phyloP scores from a whole-genome alignment of 1,140 invertebrate species.

The Drosophila eugracilis region DNA sequence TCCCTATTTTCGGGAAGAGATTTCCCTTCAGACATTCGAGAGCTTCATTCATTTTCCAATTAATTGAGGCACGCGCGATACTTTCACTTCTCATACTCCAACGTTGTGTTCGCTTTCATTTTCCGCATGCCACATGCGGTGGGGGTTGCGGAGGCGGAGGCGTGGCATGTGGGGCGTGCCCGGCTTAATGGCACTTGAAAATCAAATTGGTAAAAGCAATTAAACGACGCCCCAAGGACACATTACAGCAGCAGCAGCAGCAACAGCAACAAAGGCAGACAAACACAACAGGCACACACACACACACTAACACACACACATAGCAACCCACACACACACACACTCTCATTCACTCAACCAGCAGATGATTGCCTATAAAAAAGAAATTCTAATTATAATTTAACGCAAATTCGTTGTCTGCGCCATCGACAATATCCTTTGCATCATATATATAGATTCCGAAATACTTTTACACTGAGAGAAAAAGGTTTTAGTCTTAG shows the following conservation, averaged over 20 bases:
- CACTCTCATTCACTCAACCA: conserved; percentile 27
- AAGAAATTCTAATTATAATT: conserved; percentile 84
- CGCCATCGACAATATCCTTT: conserved; percentile 55
- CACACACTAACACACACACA: conserved; percentile 31
- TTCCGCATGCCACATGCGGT: conserved; percentile 59
- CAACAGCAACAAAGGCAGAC: conserved; percentile 50
- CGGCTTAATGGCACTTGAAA: conserved; percentile 84
- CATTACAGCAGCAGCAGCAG: conserved; percentile 79
- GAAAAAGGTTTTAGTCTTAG: not conserved
- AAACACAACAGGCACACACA: conserved; percentile 27
- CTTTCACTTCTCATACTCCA: conserved; percentile 64
- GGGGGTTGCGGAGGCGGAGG: conserved; percentile 16
- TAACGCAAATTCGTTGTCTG: conserved; percentile 79
- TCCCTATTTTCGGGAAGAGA: not conserved
- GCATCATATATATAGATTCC: conserved; percentile 26
- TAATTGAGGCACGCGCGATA: conserved; percentile 81
- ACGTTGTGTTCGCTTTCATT: conserved; percentile 58
- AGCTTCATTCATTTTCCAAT: conserved; percentile 80
- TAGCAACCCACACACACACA: too few relatives aligned
- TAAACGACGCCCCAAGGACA: conserved; percentile 85
- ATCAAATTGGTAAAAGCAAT: conserved; percentile 85
- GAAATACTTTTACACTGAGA: conserved; percentile 10
- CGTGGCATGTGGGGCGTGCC: conserved; percentile 53
- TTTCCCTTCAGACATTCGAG: not conserved
- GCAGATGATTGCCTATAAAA: conserved; percentile 78